Base-by-base conservation (phyloP, 2,888 invertebrate species). In the Eupeodes luniger region DNA sequence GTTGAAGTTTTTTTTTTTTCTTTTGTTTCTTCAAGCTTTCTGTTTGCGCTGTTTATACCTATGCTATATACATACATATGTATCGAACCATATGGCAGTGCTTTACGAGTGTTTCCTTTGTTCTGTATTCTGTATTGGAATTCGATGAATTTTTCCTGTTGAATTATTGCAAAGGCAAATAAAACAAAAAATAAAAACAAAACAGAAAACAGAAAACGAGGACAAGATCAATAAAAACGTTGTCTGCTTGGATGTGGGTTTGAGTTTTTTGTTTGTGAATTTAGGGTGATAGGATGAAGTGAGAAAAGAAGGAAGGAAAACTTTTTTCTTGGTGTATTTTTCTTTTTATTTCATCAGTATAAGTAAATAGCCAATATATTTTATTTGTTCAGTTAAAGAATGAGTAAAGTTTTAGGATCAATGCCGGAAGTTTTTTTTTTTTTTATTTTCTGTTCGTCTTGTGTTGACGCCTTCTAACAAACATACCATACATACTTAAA, bases 351-450 rank as follows among this genome's bases (percentile, higher is more conserved):
- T 61, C 53, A 55, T 85, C 27, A 69, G 51, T 69, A 66, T 49
- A 51, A 82, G 74, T 82, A 81, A 85, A 85, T 75, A 80, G 66
- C 66, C 72, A 62, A 80, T 53, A 87, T 72, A 83, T 80, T 83
- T 87, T 83, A 83, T 87, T 87, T 87, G 70, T 72, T 72, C 66
- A 72, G 72, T 77, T 83, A 76, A 70, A n/a, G 75, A 64, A 72
- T 82, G 83, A 79, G 72, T 66, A 76, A 77, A 66, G 14, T 66
- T 66, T 66, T n/a, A 66, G 66, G 51, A 53, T 69, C 69, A 53
- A 69, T 69, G 85, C 69, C 81, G 74, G 53, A 47, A 72, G 85
- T 81, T 66, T 66, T 34, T 19, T 51, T 19, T 51, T 47, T 14
- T 62, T 9, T 40, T 5, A 40, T 7, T 61, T 9, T 57, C 57